A percentile compares a stretch with the other conserved stretches of the same genome.
Evolutionary conservation across 2,888 invertebrate species (phyloP).

Genomic region (Ctena decussata): DNA sequence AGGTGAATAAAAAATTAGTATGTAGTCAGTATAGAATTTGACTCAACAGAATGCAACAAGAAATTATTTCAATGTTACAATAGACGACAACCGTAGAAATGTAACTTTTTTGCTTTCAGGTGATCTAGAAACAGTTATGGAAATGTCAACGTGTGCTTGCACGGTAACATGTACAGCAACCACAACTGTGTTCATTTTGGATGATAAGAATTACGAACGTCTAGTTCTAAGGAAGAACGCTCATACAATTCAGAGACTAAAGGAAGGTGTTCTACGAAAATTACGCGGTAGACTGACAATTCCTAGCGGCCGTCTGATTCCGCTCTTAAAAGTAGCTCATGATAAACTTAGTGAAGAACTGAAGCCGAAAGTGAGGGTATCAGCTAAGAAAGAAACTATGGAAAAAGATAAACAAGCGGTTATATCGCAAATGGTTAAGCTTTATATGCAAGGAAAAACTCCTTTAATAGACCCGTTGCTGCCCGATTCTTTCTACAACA

Average conservation of each 20-base stretch:
- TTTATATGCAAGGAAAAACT: conserved; percentile 77
- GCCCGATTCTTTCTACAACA: conserved; percentile 79
- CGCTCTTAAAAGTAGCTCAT: conserved; percentile 66
- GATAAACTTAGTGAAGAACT: conserved; percentile 68
- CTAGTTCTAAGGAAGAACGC: conserved; percentile 74
- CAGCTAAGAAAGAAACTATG: conserved; percentile 47
- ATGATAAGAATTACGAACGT: conserved; percentile 81
- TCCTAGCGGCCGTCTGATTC: conserved; percentile 68
- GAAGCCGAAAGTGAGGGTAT: conserved; percentile 54
- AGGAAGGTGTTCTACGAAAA: conserved; percentile 71
- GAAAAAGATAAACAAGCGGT: conserved; percentile 60
- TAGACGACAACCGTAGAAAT: too few relatives aligned
- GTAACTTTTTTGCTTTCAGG: conserved; percentile 64
- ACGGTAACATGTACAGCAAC: conserved; percentile 79
- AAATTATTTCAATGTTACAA: too few relatives aligned
- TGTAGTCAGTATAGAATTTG: too few relatives aligned
- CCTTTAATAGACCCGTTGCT: conserved; percentile 81
- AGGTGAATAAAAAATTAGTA: too few relatives aligned
- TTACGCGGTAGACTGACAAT: conserved; percentile 64
- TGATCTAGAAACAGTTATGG: conserved; percentile 74
- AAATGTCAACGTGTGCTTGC: conserved; percentile 76
- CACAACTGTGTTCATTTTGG: conserved; percentile 80
- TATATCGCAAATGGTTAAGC: conserved; percentile 72
- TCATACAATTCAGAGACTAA: conserved; percentile 66
- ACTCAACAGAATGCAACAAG: too few relatives aligned